A percentile compares a stretch with the other conserved stretches of the same genome.
phyloP scores from a whole-genome alignment of 2,888 invertebrate genomes.

The Xestia c-nigrum region DNA sequence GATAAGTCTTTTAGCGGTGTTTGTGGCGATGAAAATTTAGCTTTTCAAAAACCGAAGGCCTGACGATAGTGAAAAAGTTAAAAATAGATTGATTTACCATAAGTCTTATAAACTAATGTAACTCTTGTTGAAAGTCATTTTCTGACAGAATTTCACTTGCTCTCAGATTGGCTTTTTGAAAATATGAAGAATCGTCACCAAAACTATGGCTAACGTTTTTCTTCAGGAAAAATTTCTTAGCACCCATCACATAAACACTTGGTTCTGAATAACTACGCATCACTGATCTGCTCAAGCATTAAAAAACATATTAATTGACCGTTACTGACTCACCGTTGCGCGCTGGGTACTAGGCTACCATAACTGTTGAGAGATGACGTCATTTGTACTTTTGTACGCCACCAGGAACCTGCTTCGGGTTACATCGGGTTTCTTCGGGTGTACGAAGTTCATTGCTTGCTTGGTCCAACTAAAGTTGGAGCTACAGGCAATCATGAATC shows the following conservation, averaged over 20 bases:
- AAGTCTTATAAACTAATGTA: too few relatives aligned
- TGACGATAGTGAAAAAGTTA: too few relatives aligned
- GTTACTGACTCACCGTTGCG: constrained; percentile 64
- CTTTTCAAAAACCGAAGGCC: too few relatives aligned
- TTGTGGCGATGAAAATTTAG: too few relatives aligned
- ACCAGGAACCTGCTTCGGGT: constrained; percentile 31
- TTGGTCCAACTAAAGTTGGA: neutral
- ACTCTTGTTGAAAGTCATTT: neutral
- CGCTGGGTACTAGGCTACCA: constrained; percentile 66
- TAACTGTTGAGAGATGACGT: constrained; percentile 68
- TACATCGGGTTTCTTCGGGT: constrained; percentile 25
- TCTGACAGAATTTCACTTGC: neutral
- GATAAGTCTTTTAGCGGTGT: too few relatives aligned
- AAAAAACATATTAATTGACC: constrained; percentile 58
- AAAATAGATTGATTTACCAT: too few relatives aligned
- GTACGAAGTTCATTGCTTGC: constrained; percentile 4
- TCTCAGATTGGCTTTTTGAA: neutral
- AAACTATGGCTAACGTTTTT: neutral
- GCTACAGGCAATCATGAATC: neutral
- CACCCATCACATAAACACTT: too few relatives aligned
- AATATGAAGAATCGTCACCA: neutral
- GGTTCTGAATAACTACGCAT: constrained; percentile 26
- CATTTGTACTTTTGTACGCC: constrained; percentile 27
- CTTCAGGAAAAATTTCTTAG: neutral
- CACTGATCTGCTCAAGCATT: constrained; percentile 35